Percentiles rank a stretch among this genome's conserved stretches.
Evolutionary conservation across 2,113 vertebrate genomes (phyloP).

Genomic region (Anthoscopus minutus): DNA sequence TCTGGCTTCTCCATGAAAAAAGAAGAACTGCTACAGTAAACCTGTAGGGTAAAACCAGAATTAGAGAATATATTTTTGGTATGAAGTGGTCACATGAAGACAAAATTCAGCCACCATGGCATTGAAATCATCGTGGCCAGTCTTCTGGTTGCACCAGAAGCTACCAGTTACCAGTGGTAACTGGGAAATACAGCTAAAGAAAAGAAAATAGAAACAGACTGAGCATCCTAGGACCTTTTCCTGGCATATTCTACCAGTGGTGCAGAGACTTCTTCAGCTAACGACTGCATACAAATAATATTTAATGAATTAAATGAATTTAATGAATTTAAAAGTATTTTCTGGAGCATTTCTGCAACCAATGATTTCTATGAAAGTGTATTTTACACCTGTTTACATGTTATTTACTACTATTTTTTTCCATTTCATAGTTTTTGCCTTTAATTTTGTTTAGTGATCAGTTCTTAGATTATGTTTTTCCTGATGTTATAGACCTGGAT

Average conservation of each 20-base stretch:
- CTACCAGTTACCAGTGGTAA: not conserved
- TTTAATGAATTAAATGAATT: too few relatives aligned
- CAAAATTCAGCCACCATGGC: not conserved
- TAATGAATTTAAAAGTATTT: not conserved
- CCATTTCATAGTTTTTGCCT: not conserved
- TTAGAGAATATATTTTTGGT: not conserved
- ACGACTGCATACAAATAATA: rapidly evolving
- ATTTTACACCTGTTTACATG: not conserved
- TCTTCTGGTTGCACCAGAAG: not conserved
- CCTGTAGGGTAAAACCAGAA: slow-evolving; percentile 59
- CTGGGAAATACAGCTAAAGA: not conserved
- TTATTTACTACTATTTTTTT: not conserved
- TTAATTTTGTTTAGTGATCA: not conserved
- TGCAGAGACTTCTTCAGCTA: not conserved
- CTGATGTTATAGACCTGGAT: not conserved
- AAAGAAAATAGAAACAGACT: not conserved
- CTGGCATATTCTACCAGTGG: not conserved
- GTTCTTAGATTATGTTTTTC: not conserved
- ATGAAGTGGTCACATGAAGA: not conserved
- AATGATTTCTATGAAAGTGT: not conserved
- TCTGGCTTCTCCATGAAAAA: slow-evolving; percentile 82
- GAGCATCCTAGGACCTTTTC: not conserved
- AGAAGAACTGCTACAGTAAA: slow-evolving; percentile 81
- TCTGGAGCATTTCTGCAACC: not conserved
- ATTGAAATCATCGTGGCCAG: too few relatives aligned